phyloP scores from a whole-genome alignment of 2,797 vertebrate genomes.

The Silurus aristotelis region DNA sequence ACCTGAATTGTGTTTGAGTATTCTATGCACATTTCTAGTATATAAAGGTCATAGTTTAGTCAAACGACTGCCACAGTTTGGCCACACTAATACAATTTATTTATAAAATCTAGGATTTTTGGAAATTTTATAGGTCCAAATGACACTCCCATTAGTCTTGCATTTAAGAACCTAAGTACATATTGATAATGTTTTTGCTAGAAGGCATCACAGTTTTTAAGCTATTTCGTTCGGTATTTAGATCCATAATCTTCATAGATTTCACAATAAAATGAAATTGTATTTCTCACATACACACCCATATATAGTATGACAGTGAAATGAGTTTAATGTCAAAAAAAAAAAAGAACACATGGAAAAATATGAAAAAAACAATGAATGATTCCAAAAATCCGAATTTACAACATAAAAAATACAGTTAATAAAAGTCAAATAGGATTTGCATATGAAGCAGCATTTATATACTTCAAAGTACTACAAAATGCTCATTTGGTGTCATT shows the following conservation, averaged over 20 bases:
- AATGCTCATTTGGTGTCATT: background rate
- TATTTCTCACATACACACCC: too few species aligned
- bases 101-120: background rate
- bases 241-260: background rate
- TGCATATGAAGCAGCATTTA: too few species aligned
- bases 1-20: background rate
- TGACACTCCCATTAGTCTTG: background rate
- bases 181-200: background rate
- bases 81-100: background rate
- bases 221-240: background rate
- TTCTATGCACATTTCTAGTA: background rate
- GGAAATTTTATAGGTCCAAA: background rate
- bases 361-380: too few species aligned
- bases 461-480: background rate
- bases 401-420: too few species aligned
- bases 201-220: background rate
- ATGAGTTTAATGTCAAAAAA: too few species aligned
- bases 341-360: too few species aligned
- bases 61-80: background rate
- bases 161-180: background rate
- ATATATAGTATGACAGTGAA: too few species aligned
- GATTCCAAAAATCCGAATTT: too few species aligned
- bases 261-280: background rate
- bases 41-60: background rate
- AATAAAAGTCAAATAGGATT: too few species aligned